A percentile compares a stretch with the other conserved stretches of the same genome.
Conservation (phyloP, 1,140 invertebrate genomes). For the Hormaphis cornu region DNA sequence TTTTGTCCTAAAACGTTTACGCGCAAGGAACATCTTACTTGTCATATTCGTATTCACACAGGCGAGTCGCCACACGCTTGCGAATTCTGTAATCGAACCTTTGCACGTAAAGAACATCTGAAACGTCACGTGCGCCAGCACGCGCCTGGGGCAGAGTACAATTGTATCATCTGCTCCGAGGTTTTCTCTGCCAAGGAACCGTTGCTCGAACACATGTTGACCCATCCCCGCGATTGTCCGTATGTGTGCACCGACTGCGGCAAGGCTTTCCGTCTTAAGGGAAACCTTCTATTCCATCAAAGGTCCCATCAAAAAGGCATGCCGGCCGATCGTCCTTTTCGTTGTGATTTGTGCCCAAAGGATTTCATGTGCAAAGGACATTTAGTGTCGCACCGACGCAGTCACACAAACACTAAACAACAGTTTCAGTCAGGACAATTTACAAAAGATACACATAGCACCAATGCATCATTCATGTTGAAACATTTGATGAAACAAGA, state of each 20-base stretch:
- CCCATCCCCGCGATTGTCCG: slow-evolving; percentile 65
- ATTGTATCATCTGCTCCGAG: slow-evolving; percentile 77
- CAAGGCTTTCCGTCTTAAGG: slow-evolving; percentile 40
- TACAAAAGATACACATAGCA: slow-evolving; percentile 69
- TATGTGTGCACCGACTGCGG: slow-evolving; percentile 40
- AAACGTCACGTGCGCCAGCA: slow-evolving; percentile 75
- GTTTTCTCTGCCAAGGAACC: slow-evolving; percentile 79
- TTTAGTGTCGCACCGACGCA: slow-evolving; percentile 76
- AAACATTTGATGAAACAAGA: slow-evolving; percentile 40
- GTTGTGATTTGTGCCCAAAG: slow-evolving; percentile 92
- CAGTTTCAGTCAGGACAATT: slow-evolving; percentile 67
- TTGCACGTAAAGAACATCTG: slow-evolving; percentile 71
- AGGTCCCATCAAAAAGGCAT: slow-evolving; percentile 80
- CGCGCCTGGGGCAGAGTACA: slow-evolving; percentile 78
- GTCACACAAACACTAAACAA: slow-evolving; percentile 70
- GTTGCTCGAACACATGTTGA: slow-evolving; percentile 69
- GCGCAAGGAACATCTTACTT: slow-evolving; percentile 80
- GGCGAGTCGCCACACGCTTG: slow-evolving; percentile 74
- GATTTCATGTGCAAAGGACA: slow-evolving; percentile 93
- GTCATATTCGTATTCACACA: slow-evolving; percentile 69
- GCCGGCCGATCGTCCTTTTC: slow-evolving; percentile 80
- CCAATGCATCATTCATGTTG: slow-evolving; percentile 57
- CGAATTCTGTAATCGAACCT: slow-evolving; percentile 68
- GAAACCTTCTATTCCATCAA: slow-evolving; percentile 56
- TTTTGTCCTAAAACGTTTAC: slow-evolving; percentile 70